A percentile compares a stretch with the other conserved stretches of the same genome.
These are phyloP conservation scores for Clupea harengus DNA, from an alignment of 2,113 vertebrate species.

Conservation along the genomic window DNA sequence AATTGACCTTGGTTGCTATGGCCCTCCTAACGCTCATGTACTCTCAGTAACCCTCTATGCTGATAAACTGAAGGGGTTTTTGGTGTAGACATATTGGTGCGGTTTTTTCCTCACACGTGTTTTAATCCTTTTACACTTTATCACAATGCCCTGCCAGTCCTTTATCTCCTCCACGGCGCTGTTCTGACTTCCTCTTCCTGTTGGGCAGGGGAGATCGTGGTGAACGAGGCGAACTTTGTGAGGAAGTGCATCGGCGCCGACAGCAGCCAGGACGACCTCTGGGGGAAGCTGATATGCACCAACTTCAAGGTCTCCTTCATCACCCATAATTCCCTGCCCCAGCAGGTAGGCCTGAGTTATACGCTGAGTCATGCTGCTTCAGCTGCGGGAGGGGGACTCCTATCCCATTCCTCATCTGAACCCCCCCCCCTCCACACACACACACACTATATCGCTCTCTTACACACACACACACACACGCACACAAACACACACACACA, in stretches of 20 bases:
- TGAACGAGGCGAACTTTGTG: constrained; percentile 96
- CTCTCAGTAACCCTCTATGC: too few relatives aligned
- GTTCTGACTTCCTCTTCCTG: constrained; percentile 40
- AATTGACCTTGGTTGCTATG: too few relatives aligned
- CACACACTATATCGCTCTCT: too few relatives aligned
- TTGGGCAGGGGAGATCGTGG: constrained; percentile 89
- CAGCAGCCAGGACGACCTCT: constrained; percentile 87
- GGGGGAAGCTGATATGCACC: constrained; percentile 95
- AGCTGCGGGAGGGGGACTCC: neutral
- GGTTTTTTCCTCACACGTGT: too few relatives aligned
- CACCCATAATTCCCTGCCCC: constrained; percentile 80
- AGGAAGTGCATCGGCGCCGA: constrained; percentile 92
- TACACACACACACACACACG: neutral
- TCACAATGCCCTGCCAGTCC: neutral
- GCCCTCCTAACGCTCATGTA: too few relatives aligned
- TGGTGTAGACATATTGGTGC: too few relatives aligned
- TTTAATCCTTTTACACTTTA: neutral
- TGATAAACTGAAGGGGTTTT: too few relatives aligned
- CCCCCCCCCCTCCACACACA: too few relatives aligned
- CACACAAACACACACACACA: neutral
- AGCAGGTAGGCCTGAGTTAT: constrained; percentile 73
- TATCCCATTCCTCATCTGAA: too few relatives aligned
- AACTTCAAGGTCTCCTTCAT: constrained; percentile 99
- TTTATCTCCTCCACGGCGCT: neutral
- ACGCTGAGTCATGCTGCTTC: neutral